Percentiles rank a stretch among this genome's conserved stretches.
Evolutionary conservation across 2,888 invertebrate genomes (phyloP).

Genomic region (Cryptophagus acutangulus): DNA sequence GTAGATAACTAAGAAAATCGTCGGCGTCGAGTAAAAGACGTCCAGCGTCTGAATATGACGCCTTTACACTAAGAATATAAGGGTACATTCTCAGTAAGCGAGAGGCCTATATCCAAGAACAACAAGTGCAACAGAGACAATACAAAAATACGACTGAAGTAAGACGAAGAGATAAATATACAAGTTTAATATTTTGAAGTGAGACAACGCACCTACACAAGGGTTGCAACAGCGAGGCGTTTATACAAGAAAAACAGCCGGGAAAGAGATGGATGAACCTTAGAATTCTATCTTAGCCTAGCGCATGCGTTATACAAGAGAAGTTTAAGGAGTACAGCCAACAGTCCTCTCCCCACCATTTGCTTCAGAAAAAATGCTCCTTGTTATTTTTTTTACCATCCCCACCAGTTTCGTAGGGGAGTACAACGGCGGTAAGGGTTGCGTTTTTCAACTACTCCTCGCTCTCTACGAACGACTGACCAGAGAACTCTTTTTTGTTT

Average conservation of each 20-base stretch:
- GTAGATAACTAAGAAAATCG: slow-evolving; percentile 49
- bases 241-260: slow-evolving; percentile 41
- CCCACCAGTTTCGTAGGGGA: slow-evolving; percentile 32
- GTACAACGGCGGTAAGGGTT: slow-evolving; percentile 8
- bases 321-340: slow-evolving; percentile 42
- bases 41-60: slow-evolving; percentile 49
- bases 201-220: slow-evolving; percentile 37
- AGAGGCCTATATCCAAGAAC: slow-evolving; percentile 39
- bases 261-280: slow-evolving; percentile 42
- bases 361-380: slow-evolving; percentile 40
- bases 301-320: slow-evolving; percentile 39
- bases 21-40: slow-evolving; percentile 48
- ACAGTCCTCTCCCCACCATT: slow-evolving; percentile 39
- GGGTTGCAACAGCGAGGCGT: slow-evolving; percentile 41
- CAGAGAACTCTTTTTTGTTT: not conserved
- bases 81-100: slow-evolving; percentile 38
- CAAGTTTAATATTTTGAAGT: slow-evolving; percentile 40
- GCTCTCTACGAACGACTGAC: slow-evolving; percentile 4
- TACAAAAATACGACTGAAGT: slow-evolving; percentile 41
- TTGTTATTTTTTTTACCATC: slow-evolving; percentile 42
- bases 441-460: not conserved
- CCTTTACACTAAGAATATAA: slow-evolving; percentile 49
- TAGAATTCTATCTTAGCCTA: slow-evolving; percentile 47
- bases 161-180: slow-evolving; percentile 41
- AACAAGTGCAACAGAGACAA: slow-evolving; percentile 36